Percentiles rank a stretch among this genome's conserved stretches.
Conservation (phyloP, 2,797 vertebrate genomes). For the Potorous gilbertii region DNA sequence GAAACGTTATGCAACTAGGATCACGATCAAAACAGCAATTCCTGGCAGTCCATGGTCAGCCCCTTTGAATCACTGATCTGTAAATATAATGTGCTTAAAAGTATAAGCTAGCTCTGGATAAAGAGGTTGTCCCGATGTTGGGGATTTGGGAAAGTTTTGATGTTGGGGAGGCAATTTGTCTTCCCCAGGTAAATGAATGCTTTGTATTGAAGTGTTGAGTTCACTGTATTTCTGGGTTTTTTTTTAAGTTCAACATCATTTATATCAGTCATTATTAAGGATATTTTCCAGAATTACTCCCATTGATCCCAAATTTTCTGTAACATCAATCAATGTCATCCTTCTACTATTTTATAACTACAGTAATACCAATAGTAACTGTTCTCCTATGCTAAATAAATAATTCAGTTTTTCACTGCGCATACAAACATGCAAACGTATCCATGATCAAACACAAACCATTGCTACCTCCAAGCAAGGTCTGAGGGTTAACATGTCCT, state of each 20-base stretch:
- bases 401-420: background rate
- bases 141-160: constrained; percentile 28
- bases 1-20: background rate
- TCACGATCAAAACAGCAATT: background rate
- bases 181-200: constrained; percentile 15
- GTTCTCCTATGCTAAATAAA: background rate
- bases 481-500: constrained; percentile 31
- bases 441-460: background rate
- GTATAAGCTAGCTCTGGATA: constrained; percentile 8
- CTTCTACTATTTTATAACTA: background rate
- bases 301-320: constrained; percentile 52
- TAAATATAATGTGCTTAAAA: constrained; percentile 25
- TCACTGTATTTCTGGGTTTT: constrained; percentile 23
- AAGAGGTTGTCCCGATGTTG: constrained; percentile 20
- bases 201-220: constrained; percentile 6
- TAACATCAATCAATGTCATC: background rate
- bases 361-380: background rate
- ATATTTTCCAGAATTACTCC: constrained; percentile 37
- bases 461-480: constrained; percentile 23
- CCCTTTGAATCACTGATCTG: constrained; percentile 42
- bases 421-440: background rate
- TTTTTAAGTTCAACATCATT: constrained; percentile 45
- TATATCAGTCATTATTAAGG: constrained; percentile 46
- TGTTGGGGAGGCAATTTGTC: background rate
- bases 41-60: background rate